Base-by-base conservation (phyloP, 2,888 invertebrate genomes). In the Caenorhabditis imperialis region DNA sequence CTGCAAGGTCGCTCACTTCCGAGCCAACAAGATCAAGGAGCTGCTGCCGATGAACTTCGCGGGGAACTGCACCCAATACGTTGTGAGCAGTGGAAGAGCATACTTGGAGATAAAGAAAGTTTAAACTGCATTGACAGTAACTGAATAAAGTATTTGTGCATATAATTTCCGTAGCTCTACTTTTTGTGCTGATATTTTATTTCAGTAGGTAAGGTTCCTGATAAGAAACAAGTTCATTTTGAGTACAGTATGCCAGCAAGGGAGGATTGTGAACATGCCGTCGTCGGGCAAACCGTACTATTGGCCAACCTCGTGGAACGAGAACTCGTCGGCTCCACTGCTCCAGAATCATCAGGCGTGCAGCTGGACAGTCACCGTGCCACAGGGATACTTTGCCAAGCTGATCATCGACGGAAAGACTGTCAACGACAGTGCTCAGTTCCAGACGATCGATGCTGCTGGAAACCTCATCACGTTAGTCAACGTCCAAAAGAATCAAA, bases 281-380 rank as follows among this genome's bases (percentile, higher is more conserved):
- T 20, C 18, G 16, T 38, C 44, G 8, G 14, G 5, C 22, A 30
- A 54, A 45, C 37, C 63, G 8, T 14, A 25, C 18, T 63, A 63
- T 25, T 63, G 54, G 54, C 63, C 63, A 10, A 4, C 54, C 10
- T 38, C 40, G 1, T 63, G 63, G 63, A 47, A 27, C 25, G 54
- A 54, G 40, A 54, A 63, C 38, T 30, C 45, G 14, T 23, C 54
- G 8, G 54, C 63, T 22, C 63, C 63, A 1, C n/a, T 22, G 6
- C 18, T 63, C 1, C 37, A 12, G n/a, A 27, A 30, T 1, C 18
- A 16, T 7, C 63, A 63, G 16, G 27, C 54, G 1, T 63, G 63
- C 30, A 55, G 63, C 48, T 63, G 63, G 63, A 38, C 30, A 3
- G 63, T 63, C 12, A 63, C 55, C 5, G 35, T 63, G 22, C 63